A percentile compares a stretch with the other conserved stretches of the same genome.
phyloP scores from a whole-genome alignment of 2,797 vertebrate species.

The Pangasius sanitwongsei region DNA sequence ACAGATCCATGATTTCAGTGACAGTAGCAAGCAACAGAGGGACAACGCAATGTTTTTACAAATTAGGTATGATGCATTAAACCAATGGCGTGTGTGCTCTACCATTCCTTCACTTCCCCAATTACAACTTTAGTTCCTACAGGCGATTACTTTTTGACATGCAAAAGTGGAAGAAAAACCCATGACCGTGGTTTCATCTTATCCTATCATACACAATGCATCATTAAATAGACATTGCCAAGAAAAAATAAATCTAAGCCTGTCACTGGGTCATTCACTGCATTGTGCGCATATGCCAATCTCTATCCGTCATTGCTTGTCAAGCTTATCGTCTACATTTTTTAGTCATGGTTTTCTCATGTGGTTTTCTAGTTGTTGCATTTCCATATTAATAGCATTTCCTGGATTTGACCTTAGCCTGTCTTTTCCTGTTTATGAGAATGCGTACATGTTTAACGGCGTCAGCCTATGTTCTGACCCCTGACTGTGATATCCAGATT shows the following conservation, averaged over 20 bases:
- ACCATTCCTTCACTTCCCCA: background rate
- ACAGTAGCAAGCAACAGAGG: background rate
- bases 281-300: background rate
- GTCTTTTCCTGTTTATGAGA: background rate
- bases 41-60: background rate
- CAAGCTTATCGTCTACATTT: background rate
- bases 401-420: background rate
- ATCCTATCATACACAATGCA: background rate
- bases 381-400: background rate
- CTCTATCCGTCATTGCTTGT: background rate
- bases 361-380: background rate
- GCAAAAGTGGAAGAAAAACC: background rate
- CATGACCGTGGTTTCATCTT: background rate
- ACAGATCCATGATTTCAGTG: background rate
- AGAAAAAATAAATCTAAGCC: background rate
- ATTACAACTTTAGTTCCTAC: background rate
- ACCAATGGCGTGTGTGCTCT: background rate
- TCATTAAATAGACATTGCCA: background rate
- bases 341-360: background rate
- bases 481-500: background rate
- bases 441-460: background rate
- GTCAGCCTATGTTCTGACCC: background rate
- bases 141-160: too few species aligned
- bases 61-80: background rate
- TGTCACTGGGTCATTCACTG: background rate